These are phyloP conservation scores for Noctua comes DNA, from an alignment of 2,888 invertebrate species.

Conservation along the genomic window DNA sequence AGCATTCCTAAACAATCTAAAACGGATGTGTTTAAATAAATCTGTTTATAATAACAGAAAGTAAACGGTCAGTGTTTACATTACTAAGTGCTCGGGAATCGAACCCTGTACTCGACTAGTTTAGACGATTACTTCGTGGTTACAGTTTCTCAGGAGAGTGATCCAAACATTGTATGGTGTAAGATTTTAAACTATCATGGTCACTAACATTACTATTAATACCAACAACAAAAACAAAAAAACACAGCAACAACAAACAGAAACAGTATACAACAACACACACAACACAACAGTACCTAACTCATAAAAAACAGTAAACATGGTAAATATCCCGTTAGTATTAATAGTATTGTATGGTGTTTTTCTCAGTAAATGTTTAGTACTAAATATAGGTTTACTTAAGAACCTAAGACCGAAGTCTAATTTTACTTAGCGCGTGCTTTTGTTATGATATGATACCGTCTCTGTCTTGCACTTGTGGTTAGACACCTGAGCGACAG, in stretches of 20 bases:
- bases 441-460: background rate
- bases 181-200: no score
- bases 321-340: no score
- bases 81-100: conserved; percentile 50
- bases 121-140: conserved; percentile 25
- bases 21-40: conserved; percentile 58
- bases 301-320: no score
- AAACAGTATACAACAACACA: no score
- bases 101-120: conserved; percentile 30
- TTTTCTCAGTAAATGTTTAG: background rate
- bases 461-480: no score
- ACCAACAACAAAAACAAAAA: no score
- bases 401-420: background rate
- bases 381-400: conserved; percentile 26
- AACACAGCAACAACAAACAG: no score
- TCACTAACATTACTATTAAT: no score
- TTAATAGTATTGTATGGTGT: conserved; percentile 36
- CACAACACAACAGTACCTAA: no score
- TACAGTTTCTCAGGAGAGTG: conserved; percentile 23
- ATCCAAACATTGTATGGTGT: conserved; percentile 29
- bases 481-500: no score
- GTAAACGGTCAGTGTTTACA: conserved; percentile 57
- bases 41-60: conserved; percentile 60
- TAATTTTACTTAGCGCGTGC: background rate
- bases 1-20: conserved; percentile 35